phyloP scores from a whole-genome alignment of 2,113 vertebrate species.

The Lutjanus erythropterus region DNA sequence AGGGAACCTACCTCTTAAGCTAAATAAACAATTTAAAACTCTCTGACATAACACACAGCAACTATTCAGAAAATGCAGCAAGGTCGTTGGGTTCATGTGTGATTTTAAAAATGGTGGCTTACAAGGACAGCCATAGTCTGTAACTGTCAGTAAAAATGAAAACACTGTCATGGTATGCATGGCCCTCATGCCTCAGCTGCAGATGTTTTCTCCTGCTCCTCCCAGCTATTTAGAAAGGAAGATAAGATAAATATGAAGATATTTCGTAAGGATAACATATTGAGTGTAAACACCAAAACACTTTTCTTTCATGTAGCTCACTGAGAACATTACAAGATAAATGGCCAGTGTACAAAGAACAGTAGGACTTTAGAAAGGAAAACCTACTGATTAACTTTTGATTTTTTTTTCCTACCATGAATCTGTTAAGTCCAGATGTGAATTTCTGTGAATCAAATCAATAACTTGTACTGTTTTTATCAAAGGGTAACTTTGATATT shows the following conservation, averaged over 20 bases:
- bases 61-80: background rate
- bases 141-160: background rate
- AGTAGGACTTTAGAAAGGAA: background rate
- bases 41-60: background rate
- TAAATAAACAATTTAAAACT: no score
- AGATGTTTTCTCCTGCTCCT: background rate
- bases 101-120: background rate
- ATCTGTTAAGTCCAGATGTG: background rate
- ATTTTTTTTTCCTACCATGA: no score
- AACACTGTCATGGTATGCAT: no score
- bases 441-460: background rate
- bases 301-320: no score
- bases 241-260: no score
- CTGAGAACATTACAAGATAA: no score
- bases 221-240: background rate
- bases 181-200: background rate
- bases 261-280: background rate
- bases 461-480: no score
- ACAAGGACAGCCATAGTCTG: background rate
- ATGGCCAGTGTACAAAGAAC: background rate
- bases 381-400: background rate
- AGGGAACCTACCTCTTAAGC: no score
- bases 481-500: no score
- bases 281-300: no score
- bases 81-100: background rate